Percentiles rank a stretch among this genome's conserved stretches.
These are phyloP conservation scores for Acromyrmex heyeri DNA, from an alignment of 1,140 invertebrate species.

Conservation along the genomic window DNA sequence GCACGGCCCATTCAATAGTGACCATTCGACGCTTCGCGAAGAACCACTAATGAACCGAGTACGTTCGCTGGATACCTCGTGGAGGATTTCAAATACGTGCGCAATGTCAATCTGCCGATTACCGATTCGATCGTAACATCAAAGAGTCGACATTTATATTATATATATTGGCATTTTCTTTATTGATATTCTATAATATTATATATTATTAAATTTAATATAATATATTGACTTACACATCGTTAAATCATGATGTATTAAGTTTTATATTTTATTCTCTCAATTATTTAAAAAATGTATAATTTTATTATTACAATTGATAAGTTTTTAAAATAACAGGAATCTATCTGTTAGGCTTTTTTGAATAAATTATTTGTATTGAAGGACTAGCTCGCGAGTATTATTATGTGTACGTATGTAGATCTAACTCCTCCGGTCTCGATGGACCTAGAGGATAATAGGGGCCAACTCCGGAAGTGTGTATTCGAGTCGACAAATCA, in stretches of 20 bases:
- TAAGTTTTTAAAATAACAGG: not conserved
- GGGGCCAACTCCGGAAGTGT: conserved; percentile 71
- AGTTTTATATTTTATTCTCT: not conserved
- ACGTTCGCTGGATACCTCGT: conserved; percentile 3
- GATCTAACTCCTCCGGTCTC: conserved; percentile 35
- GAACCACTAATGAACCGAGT: conserved; percentile 74
- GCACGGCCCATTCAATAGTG: conserved; percentile 65
- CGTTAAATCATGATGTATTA: not conserved
- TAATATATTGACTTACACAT: not conserved
- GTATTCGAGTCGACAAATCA: conserved; percentile 77
- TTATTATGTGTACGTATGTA: not conserved
- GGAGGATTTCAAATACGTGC: not conserved
- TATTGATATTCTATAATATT: not conserved
- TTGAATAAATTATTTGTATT: not conserved
- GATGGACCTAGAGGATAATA: conserved; percentile 68
- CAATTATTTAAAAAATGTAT: not conserved
- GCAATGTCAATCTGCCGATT: conserved; percentile 13
- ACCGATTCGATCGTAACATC: conserved; percentile 3
- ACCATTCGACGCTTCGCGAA: conserved; percentile 67
- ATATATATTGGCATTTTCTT: not conserved
- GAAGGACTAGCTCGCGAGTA: not conserved
- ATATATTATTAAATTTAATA: conserved; percentile 6
- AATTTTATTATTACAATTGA: not conserved
- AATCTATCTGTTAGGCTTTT: not conserved
- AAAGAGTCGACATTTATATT: not conserved